These are phyloP conservation scores for Melanogrammus aeglefinus DNA, from an alignment of 2,797 vertebrate genomes.

Conservation along the genomic window DNA sequence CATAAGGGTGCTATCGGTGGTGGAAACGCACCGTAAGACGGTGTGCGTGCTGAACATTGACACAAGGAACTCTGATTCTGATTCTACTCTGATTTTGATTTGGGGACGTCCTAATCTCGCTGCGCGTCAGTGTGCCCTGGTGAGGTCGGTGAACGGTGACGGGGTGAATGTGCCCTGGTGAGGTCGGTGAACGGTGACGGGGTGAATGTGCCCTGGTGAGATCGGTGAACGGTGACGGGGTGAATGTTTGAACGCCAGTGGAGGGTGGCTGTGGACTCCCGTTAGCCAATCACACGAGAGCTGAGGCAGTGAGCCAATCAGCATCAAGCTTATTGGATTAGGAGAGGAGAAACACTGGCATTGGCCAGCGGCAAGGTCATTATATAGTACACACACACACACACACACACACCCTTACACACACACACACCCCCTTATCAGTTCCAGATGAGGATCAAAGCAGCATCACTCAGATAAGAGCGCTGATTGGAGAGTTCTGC, in stretches of 20 bases:
- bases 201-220: conserved; percentile 1
- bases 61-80: conserved; percentile 21
- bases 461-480: conserved; percentile 54
- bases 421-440: conserved; percentile 53
- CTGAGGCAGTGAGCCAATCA: conserved; percentile 34
- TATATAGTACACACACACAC: conserved; percentile 20
- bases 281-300: conserved; percentile 39
- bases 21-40: too few species aligned
- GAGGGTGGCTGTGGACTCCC: conserved; percentile 15
- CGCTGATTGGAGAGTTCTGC: conserved; percentile 28
- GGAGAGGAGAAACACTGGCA: conserved; percentile 44
- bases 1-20: too few species aligned
- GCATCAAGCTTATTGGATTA: conserved; percentile 49
- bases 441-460: conserved; percentile 70
- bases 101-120: too few species aligned
- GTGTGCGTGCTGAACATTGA: conserved; percentile 26
- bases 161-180: conserved; percentile 14
- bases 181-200: neutral
- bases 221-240: conserved; percentile 3
- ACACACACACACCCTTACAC: conserved; percentile 12
- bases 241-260: conserved; percentile 33
- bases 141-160: conserved; percentile 8
- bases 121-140: neutral
- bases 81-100: neutral
- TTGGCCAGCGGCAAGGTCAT: conserved; percentile 40